Base-by-base conservation (phyloP, 2,888 invertebrate species). In the Poecilus cupreus region DNA sequence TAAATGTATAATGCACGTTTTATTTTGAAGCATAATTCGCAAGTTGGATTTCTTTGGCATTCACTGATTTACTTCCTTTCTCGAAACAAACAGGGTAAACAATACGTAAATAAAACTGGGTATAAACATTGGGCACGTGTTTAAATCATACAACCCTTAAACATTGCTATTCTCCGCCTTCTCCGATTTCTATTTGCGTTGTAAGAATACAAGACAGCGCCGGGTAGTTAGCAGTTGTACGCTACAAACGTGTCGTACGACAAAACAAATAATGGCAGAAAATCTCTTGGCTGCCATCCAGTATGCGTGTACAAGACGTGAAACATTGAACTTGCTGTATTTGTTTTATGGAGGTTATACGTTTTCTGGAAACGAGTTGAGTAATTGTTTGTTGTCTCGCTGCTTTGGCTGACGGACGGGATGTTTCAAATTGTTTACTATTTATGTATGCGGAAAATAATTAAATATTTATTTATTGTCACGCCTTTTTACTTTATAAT, bases 201-300 rank as follows among this genome's bases (percentile, higher is more conserved):
- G 49, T 51, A 26, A 74, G 49, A 74, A 74, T 49, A 74, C 26
- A 49, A 74, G 72, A 46, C 46, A 39, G 49, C 5, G 46, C 20
- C 24, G 16, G 11, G 75, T 75, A 75, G 49, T 75, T 75, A 75
- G 51, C 51, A 75, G 22, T 26, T n/a, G 26, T 24, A 60, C 70
- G 43, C 13, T 64, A 26, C 43, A 51, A 51, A 75, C 75, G 75
- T 75, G 75, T 75, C 75, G 5, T 75, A 16, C 24, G 32, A 51
- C 75, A 75, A 75, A 75, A 75, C 75, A 75, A 75, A 75, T 51
- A 75, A 32, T 16, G 49, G 24, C 20, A 24, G 43, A 64, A 74
- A 74, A 75, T 22, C 22, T 72, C 18, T 75, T 75, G 75, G 75
- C 75, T 75, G 43, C 43, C 49, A 22, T 75, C 75, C 75, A 75